A percentile compares a stretch with the other conserved stretches of the same genome.
Evolutionary conservation across 2,888 invertebrate genomes (phyloP).

Genomic region (Lissocephala sabroskyi): DNA sequence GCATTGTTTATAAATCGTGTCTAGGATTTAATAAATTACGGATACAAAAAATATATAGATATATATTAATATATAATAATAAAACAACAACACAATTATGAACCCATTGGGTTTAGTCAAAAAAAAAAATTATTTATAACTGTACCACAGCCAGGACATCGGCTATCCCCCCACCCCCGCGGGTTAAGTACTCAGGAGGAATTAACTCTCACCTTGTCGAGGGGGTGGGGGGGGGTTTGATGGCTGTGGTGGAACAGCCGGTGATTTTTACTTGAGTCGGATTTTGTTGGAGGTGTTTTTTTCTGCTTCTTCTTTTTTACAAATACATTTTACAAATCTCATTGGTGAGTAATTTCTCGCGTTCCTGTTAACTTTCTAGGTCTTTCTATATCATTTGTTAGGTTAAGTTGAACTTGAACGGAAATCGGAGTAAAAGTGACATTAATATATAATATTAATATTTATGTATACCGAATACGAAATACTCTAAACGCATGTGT

Average conservation of each 20-base stretch:
- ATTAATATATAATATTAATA: conserved; percentile 58
- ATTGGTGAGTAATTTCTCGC: conserved; percentile 14
- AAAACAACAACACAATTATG: conserved; percentile 58
- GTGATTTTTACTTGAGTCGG: neutral
- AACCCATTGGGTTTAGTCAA: conserved; percentile 73
- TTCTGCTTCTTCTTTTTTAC: neutral
- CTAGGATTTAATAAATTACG: conserved; percentile 8
- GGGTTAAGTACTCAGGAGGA: conserved; percentile 60
- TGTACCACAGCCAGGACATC: conserved; percentile 11
- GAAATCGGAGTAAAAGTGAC: conserved; percentile 12
- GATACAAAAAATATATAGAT: conserved; percentile 30
- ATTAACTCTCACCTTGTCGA: too few relatives aligned
- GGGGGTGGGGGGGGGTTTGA: neutral
- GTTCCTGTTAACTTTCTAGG: too few relatives aligned
- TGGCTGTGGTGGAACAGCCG: conserved; percentile 14
- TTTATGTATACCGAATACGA: conserved; percentile 27
- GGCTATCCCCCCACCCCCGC: too few relatives aligned
- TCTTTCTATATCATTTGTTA: neutral
- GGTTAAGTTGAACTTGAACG: neutral
- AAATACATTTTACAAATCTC: conserved; percentile 39
- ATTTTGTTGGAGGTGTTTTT: too few relatives aligned
- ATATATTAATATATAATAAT: conserved; percentile 12
- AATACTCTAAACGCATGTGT: conserved; percentile 40
- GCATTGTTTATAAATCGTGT: neutral
- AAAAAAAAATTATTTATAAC: conserved; percentile 31